Conservation (phyloP, 2,797 vertebrate genomes). For the Sebastes iracundus region DNA sequence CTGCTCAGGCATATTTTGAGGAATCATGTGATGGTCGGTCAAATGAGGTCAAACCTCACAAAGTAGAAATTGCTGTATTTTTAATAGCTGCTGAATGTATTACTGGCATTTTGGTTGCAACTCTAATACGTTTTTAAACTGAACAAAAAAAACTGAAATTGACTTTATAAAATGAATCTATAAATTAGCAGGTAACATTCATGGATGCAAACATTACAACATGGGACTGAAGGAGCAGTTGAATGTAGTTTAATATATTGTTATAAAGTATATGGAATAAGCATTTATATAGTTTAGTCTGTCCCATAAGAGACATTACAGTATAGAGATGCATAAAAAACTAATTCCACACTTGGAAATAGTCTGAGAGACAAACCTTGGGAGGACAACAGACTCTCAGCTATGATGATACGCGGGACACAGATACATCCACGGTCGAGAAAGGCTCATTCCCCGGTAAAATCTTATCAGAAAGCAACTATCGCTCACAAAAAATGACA, state of each 20-base stretch:
- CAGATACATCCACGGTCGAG: neutral
- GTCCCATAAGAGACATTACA: neutral
- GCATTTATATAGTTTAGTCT: neutral
- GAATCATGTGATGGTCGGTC: neutral
- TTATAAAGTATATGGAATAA: neutral
- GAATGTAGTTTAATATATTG: neutral
- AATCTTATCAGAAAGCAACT: neutral
- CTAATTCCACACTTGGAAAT: neutral
- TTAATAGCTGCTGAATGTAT: neutral
- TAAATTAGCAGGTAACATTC: neutral
- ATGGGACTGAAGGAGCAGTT: neutral
- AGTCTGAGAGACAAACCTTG: neutral
- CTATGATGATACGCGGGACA: neutral
- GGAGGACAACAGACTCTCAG: neutral
- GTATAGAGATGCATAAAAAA: neutral
- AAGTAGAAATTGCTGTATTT: neutral
- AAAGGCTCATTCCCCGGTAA: neutral
- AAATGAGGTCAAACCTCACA: neutral
- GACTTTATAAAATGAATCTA: neutral
- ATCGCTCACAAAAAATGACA: neutral
- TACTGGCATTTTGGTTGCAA: neutral
- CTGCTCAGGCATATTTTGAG: neutral
- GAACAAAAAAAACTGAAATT: neutral
- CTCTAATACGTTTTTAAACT: neutral
- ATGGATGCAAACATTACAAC: neutral